These are phyloP conservation scores for Melanotaenia maccullochi DNA, from an alignment of 2,797 vertebrate species.

Conservation along the genomic window DNA sequence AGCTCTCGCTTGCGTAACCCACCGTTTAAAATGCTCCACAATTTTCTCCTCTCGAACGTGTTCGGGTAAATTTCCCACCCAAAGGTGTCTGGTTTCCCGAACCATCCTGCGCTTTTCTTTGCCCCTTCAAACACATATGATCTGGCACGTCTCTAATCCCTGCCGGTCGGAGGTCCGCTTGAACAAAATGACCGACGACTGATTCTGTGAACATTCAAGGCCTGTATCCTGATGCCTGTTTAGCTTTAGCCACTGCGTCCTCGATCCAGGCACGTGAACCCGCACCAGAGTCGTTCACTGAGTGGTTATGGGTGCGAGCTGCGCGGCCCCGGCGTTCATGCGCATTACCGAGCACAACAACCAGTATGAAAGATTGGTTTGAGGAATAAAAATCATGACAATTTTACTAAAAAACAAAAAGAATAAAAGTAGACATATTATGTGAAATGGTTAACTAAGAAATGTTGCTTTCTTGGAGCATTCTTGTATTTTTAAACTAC, in stretches of 20 bases:
- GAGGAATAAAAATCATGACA: no score
- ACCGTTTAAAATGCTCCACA: conserved; percentile 99
- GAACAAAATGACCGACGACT: conserved; percentile 80
- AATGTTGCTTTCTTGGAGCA: no score
- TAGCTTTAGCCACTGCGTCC: conserved; percentile 72
- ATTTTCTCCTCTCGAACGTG: conserved; percentile 99
- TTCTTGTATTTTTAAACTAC: no score
- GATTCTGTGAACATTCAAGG: conserved; percentile 72
- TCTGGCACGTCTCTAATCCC: conserved; percentile 78
- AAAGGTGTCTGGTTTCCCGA: conserved; percentile 99
- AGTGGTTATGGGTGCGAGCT: conserved; percentile 55
- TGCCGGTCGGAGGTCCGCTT: conserved; percentile 78
- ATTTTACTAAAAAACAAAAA: no score
- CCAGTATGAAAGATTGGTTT: no score
- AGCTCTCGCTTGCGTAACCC: conserved; percentile 81
- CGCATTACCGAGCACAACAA: conserved; percentile 5
- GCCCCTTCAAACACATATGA: conserved; percentile 83
- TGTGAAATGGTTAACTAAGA: no score
- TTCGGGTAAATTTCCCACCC: conserved; percentile 99
- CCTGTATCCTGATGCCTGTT: conserved; percentile 61
- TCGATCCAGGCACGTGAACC: conserved; percentile 47
- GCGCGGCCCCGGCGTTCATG: conserved; percentile 51
- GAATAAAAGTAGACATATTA: no score
- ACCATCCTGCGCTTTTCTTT: conserved; percentile 89
- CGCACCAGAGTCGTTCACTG: conserved; percentile 40